Evolutionary conservation across 2,888 invertebrate species (phyloP), one percentile per base, ranked within the genome.

Genomic region (Drosophila pseudotalamancana): DNA sequence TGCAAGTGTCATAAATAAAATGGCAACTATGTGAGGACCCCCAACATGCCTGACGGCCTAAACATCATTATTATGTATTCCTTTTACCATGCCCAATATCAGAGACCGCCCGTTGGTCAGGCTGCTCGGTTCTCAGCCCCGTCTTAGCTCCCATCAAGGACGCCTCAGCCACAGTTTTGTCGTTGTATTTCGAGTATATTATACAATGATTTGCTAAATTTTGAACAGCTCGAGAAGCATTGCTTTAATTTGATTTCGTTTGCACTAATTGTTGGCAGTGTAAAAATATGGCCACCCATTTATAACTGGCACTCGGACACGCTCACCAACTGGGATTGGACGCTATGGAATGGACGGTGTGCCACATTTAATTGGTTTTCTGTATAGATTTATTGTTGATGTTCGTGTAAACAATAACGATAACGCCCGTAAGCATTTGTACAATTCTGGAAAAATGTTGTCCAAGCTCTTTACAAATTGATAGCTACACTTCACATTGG

Each of bases 1-100:
- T 62, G 78, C 76, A 72, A 83, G 85, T 83, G 87, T 87, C 83
- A 83, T 83, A 87, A 83, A 83, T 83, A 87, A 83, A 83, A 87
- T 78, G 85, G 74, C 68, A 81, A 69, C 85, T 78, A 72, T 74
- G 66, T 62, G 46, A 51, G 51, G 32, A n/a, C 53, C 53, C 14
- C 19, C 31, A 42, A 25, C 34, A 14, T 31, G 49, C 51, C 61
- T 50, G 56, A 62, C 57, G 43, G 48, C 80, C 69, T 72, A 74
- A 86, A 77, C 72, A 77, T 83, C 70, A 80, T 81, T 83, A 86
- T 86, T 83, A 74, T 64, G 80, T 68, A 77, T 66, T 43, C 48
- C 43, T 56, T 57, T 39, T 57, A 57, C 51, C 59, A 59, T 23
- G 42, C 25, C 56, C 56, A 32, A 61, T 70, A 50, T 29, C 42